Evolutionary conservation across 2,113 vertebrate genomes (phyloP), one percentile per base, ranked within the genome.

Genomic region (Donacobius atricapilla): DNA sequence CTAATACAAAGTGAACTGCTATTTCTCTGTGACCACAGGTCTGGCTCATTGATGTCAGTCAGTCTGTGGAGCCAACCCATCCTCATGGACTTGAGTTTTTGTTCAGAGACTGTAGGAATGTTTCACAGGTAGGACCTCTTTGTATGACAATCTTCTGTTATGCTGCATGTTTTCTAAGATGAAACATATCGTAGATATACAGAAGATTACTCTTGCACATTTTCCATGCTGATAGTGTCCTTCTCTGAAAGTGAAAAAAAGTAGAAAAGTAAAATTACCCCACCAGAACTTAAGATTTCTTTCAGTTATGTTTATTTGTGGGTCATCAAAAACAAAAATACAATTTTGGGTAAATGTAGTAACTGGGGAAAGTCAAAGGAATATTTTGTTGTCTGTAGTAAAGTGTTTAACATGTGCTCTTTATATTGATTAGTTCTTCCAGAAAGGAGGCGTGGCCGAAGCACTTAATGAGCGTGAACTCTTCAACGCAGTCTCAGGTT

Each of bases 41-140:
- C 22, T 99, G 99, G 99, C 91, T 99, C 91, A 99, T 99, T 13
- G 99, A 99, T 31, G 99, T 99, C 87, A 99, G 99, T 97, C 99
- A 99, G 97, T 99, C 99, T 23, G 98, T 99, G 28, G 99, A 99
- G 94, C 99, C 99, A 35, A 99, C 98, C 13, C 99, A 99, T 81
- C 99, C 99, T 89, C 99, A 99, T 20, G 99, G 98, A 31, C 98
- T 99, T 70, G 98, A 99, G 95, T 99, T 99, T 97, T 98, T 99
- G 75, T 99, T 99, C 97, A 98, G 99, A 93, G 99, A 99, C 98
- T 99, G 99, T 92, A 98, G 98, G 94, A 99, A 99, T 75, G 98
- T 99, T 61, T 98, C 99, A 78, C 99, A 99, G 98, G 99, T 99
- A 98, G 85, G 96, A 56, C 17, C 33, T 48, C 60, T 48, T 87